Evolutionary conservation across 1,140 invertebrate species (phyloP).

Genomic region (Dryas iulia): DNA sequence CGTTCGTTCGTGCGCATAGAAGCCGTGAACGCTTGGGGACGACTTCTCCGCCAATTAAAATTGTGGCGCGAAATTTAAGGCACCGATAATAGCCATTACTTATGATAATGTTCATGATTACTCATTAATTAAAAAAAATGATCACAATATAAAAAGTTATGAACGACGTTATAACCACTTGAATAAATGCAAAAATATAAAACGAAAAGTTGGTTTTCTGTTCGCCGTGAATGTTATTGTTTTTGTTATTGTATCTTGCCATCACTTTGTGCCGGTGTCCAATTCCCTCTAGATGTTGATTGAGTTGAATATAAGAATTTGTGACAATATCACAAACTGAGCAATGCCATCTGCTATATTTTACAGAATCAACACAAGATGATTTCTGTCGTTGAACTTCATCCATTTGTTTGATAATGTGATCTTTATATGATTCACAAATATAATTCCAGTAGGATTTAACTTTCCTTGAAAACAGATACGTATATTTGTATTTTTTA

Average conservation of each 20-base stretch:
- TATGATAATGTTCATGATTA: constrained; percentile 48
- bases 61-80: constrained; percentile 80
- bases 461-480: not conserved
- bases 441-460: not conserved
- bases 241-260: constrained; percentile 40
- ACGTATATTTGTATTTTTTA: not conserved
- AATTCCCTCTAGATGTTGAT: constrained; percentile 64
- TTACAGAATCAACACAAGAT: constrained; percentile 11
- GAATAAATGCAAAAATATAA: constrained; percentile 54
- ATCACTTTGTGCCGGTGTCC: constrained; percentile 56
- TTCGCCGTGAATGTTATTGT: constrained; percentile 36
- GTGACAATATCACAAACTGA: constrained; percentile 55
- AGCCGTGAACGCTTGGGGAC: constrained; percentile 80
- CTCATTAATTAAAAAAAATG: constrained; percentile 43
- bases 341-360: constrained; percentile 58
- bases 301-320: constrained; percentile 66
- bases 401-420: constrained; percentile 15
- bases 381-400: constrained; percentile 18
- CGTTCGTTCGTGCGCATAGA: constrained; percentile 80
- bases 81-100: constrained; percentile 64
- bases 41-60: constrained; percentile 80
- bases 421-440: not conserved
- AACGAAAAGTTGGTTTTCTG: constrained; percentile 40
- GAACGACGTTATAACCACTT: constrained; percentile 56
- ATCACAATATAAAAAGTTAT: constrained; percentile 57